Conservation (phyloP, 2,797 vertebrate species). For the Gymnocypris eckloni region DNA sequence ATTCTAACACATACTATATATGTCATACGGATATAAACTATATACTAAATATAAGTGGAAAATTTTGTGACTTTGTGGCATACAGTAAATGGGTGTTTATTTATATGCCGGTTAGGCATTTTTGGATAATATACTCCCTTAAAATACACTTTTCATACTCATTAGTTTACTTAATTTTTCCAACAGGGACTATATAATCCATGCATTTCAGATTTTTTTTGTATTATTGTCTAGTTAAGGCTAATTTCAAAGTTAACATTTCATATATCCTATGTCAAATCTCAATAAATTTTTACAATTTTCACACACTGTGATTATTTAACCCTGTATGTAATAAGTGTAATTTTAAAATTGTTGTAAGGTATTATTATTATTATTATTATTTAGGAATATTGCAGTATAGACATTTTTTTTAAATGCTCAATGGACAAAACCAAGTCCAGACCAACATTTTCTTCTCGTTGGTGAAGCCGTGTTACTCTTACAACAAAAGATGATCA, state of each 20-base stretch:
- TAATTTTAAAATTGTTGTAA: neutral
- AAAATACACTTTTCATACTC: neutral
- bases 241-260: neutral
- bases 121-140: neutral
- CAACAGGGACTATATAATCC: neutral
- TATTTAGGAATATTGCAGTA: neutral
- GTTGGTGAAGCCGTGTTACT: neutral
- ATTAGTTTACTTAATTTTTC: neutral
- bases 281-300: neutral
- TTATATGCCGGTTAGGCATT: neutral
- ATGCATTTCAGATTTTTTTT: neutral
- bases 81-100: neutral
- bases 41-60: neutral
- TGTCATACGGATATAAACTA: neutral
- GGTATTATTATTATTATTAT: neutral
- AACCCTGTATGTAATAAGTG: neutral
- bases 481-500: neutral
- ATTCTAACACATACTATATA: slow-evolving; percentile 14
- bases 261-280: neutral
- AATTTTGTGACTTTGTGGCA: neutral
- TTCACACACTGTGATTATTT: neutral
- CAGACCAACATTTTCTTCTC: neutral
- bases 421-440: neutral
- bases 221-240: neutral
- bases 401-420: neutral